These are phyloP conservation scores for Vespertilio murinus DNA, from an alignment of 2,797 vertebrate species.

Conservation along the genomic window DNA sequence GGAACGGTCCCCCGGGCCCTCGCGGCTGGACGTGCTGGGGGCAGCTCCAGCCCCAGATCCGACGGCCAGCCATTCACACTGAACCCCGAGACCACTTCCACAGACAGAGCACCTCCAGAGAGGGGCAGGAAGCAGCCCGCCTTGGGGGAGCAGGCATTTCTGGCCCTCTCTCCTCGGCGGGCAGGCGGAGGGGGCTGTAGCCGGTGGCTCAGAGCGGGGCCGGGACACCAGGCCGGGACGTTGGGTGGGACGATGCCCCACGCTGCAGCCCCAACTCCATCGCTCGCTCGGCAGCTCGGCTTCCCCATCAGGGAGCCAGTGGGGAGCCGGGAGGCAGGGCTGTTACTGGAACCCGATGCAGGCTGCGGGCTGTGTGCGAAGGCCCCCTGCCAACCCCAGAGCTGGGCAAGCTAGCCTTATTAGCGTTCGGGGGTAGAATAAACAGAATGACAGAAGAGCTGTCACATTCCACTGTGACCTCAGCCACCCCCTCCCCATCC, in stretches of 20 bases:
- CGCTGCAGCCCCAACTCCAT: neutral
- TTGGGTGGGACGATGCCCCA: fast-evolving
- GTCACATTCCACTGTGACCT: neutral
- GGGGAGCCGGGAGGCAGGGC: neutral
- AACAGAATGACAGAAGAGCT: neutral
- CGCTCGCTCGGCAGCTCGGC: neutral
- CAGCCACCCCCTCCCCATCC: neutral
- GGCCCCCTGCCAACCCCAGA: no score
- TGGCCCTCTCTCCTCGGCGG: fast-evolving
- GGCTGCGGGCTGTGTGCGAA: fast-evolving
- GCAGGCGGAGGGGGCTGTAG: neutral
- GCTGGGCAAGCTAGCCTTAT: neutral
- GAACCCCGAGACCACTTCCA: neutral
- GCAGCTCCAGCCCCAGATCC: neutral
- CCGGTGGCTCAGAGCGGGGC: fast-evolving
- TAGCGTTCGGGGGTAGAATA: neutral
- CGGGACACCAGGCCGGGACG: neutral
- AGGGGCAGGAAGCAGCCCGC: neutral
- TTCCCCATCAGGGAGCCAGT: neutral
- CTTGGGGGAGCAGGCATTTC: neutral
- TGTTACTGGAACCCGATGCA: fast-evolving
- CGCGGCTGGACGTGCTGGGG: neutral
- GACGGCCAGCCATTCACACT: neutral
- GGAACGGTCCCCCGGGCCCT: neutral
- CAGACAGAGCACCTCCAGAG: neutral